These are phyloP conservation scores for Lacerta viridis DNA, from an alignment of 2,797 vertebrate species.

Conservation along the genomic window DNA sequence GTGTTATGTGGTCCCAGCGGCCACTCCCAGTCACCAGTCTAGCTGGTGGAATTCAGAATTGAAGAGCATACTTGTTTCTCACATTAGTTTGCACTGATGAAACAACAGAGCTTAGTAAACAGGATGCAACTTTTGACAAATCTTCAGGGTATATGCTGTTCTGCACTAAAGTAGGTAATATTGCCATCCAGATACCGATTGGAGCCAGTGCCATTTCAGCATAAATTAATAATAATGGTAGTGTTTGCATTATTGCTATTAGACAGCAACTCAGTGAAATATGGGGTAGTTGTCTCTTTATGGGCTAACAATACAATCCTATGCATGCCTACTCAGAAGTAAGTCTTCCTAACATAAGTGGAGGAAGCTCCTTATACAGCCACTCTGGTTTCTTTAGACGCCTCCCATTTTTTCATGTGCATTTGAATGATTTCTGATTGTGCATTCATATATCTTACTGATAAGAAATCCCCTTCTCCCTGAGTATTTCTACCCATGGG, in stretches of 20 bases:
- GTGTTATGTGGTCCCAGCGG: too few relatives aligned
- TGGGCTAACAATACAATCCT: background rate
- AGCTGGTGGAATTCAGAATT: background rate
- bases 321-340: background rate
- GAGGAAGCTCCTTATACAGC: background rate
- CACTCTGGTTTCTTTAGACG: too few relatives aligned
- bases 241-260: conserved; percentile 5
- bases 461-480: background rate
- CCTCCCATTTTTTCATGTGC: too few relatives aligned
- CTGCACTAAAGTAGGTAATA: background rate
- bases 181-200: background rate
- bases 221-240: conserved; percentile 14
- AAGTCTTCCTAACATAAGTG: background rate
- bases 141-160: background rate
- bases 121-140: background rate
- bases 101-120: background rate
- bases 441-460: background rate
- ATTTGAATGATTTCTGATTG: too few relatives aligned
- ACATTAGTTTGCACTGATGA: background rate
- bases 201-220: background rate
- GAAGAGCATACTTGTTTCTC: background rate
- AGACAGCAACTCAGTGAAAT: background rate
- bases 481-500: background rate
- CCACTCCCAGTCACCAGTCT: too few relatives aligned
- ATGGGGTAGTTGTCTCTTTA: background rate